A percentile compares a stretch with the other conserved stretches of the same genome.
Conservation (phyloP, 2,888 invertebrate genomes). For the Cylindroiulus punctatus region DNA sequence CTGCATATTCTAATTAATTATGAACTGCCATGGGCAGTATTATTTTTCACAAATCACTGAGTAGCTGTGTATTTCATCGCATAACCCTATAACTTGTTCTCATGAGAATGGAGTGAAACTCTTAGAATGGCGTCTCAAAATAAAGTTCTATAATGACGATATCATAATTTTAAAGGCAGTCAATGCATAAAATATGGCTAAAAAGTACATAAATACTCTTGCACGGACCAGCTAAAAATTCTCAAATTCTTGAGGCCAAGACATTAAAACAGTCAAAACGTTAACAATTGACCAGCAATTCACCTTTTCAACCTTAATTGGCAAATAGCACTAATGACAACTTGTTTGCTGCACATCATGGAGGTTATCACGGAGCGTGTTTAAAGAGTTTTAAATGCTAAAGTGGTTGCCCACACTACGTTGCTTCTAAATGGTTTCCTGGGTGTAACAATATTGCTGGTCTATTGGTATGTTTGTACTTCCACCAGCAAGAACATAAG, state of each 20-base stretch:
- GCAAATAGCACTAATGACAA: not conserved
- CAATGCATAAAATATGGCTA: conserved; percentile 25
- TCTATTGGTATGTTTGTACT: not conserved
- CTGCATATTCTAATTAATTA: conserved; percentile 28
- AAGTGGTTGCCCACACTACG: not conserved
- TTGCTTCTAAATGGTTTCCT: not conserved
- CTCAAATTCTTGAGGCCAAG: not conserved
- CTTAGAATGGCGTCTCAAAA: conserved; percentile 26
- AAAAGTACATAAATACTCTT: conserved; percentile 25
- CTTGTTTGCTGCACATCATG: too few species aligned
- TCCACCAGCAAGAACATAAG: not conserved
- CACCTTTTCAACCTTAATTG: not conserved
- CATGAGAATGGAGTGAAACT: not conserved
- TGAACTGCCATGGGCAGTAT: conserved; percentile 38
- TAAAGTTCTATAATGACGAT: not conserved
- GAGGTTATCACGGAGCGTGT: not conserved
- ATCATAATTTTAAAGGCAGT: conserved; percentile 24
- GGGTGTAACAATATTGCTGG: not conserved
- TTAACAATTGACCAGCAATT: conserved; percentile 2
- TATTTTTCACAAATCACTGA: not conserved
- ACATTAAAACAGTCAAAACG: conserved; percentile 2
- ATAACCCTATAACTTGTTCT: not conserved
- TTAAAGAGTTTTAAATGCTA: not conserved
- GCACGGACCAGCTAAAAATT: conserved; percentile 11
- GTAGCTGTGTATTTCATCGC: not conserved